A percentile compares a stretch with the other conserved stretches of the same genome.
Conservation (phyloP, 2,113 vertebrate species). For the Eira barbara region DNA sequence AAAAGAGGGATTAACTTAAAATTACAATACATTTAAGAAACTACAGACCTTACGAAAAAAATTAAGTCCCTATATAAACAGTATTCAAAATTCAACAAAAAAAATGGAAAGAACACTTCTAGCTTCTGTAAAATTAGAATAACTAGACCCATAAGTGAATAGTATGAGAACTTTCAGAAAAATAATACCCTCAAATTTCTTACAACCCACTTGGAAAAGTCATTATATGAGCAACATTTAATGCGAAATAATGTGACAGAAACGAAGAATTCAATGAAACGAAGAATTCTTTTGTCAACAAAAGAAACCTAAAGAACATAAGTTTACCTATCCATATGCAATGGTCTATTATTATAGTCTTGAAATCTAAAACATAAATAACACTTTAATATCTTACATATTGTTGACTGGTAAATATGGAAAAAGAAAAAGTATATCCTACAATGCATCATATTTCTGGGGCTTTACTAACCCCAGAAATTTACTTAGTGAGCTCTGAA, state of each 20-base stretch:
- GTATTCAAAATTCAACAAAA: constrained; percentile 25
- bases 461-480: not conserved
- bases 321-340: not conserved
- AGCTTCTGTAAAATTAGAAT: not conserved
- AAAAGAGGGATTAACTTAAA: constrained; percentile 5
- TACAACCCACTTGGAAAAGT: not conserved
- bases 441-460: not conserved
- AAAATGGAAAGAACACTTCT: not conserved
- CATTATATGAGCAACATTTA: not conserved
- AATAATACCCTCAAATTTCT: not conserved
- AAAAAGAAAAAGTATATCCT: not conserved
- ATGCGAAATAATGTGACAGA: not conserved
- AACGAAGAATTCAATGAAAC: not conserved
- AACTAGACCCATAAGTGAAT: not conserved
- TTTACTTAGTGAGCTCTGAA: not conserved
- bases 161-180: not conserved
- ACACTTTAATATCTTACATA: not conserved
- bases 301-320: not conserved
- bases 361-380: constrained; percentile 12
- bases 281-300: not conserved
- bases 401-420: not conserved
- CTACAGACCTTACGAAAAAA: not conserved
- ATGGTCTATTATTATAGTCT: not conserved
- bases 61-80: not conserved
- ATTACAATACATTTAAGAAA: constrained; percentile 12